Conservation (phyloP, 2,113 vertebrate species). For the Mellivora capensis region DNA sequence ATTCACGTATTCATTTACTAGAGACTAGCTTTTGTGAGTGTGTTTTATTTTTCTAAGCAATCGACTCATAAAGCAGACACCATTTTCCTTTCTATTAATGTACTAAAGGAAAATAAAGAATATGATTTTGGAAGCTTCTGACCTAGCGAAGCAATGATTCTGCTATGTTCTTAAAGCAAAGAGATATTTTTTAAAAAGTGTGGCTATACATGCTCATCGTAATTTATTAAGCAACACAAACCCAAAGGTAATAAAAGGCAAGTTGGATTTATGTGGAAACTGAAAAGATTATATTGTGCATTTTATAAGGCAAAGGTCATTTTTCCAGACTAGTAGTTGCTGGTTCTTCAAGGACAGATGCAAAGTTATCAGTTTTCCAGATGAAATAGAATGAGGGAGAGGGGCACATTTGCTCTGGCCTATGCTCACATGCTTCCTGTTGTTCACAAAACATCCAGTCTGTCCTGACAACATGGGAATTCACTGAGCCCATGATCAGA, state of each 20-base stretch:
- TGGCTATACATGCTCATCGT: background rate
- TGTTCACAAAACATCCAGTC: background rate
- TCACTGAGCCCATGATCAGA: constrained; percentile 17
- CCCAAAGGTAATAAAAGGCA: background rate
- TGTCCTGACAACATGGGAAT: constrained; percentile 55
- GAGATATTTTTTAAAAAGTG: background rate
- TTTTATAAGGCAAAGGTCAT: constrained; percentile 54
- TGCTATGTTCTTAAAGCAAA: background rate
- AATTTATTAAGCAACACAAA: constrained; percentile 52
- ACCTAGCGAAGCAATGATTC: background rate
- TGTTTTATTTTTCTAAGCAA: constrained; percentile 48
- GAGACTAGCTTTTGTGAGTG: background rate
- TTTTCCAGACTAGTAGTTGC: constrained; percentile 60
- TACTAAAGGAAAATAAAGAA: background rate
- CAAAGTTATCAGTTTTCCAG: constrained; percentile 48
- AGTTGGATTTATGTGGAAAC: constrained; percentile 42
- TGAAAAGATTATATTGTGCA: constrained; percentile 3
- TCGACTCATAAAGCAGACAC: background rate
- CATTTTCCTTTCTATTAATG: background rate
- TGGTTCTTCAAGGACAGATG: constrained; percentile 56
- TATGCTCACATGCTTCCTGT: background rate
- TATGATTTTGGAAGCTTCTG: constrained; percentile 19
- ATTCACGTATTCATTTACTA: constrained; percentile 32
- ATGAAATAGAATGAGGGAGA: constrained; percentile 36
- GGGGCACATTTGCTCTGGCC: background rate